Evolutionary conservation across 2,113 vertebrate species (phyloP).

Genomic region (Cheirogaleus medius): DNA sequence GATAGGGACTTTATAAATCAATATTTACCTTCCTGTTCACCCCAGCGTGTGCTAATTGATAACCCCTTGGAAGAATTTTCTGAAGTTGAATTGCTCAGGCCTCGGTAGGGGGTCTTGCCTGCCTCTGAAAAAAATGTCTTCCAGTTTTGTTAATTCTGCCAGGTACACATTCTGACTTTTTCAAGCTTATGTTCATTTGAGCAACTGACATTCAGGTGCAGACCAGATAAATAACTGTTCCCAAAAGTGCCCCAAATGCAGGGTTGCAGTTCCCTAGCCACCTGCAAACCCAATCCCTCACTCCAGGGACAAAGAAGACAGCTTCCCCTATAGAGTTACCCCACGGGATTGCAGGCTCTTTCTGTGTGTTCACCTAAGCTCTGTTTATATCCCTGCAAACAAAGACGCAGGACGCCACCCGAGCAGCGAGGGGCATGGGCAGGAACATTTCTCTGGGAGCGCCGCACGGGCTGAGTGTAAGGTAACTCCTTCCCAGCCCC

Average conservation of each 20-base stretch:
- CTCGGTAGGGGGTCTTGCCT: neutral
- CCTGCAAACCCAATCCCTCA: neutral
- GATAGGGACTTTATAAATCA: neutral
- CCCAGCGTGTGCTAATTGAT: neutral
- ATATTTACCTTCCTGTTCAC: neutral
- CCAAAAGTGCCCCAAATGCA: neutral
- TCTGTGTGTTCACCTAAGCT: slow-evolving; percentile 25
- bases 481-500: slow-evolving; percentile 17
- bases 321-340: slow-evolving; percentile 39
- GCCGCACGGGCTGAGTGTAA: neutral
- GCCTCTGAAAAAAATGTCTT: neutral
- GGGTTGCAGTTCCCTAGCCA: neutral
- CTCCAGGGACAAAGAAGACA: neutral
- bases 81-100: neutral
- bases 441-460: neutral
- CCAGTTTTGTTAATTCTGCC: neutral
- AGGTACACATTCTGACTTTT: neutral
- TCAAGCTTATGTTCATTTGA: neutral
- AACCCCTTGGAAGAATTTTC: neutral
- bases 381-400: slow-evolving; percentile 40
- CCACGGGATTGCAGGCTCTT: neutral
- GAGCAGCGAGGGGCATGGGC: neutral
- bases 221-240: neutral
- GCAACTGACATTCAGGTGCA: slow-evolving; percentile 48
- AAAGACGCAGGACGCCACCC: slow-evolving; percentile 46